These are phyloP conservation scores for Cyprinodon brontotheroides DNA, from an alignment of 2,113 vertebrate genomes.

Conservation along the genomic window DNA sequence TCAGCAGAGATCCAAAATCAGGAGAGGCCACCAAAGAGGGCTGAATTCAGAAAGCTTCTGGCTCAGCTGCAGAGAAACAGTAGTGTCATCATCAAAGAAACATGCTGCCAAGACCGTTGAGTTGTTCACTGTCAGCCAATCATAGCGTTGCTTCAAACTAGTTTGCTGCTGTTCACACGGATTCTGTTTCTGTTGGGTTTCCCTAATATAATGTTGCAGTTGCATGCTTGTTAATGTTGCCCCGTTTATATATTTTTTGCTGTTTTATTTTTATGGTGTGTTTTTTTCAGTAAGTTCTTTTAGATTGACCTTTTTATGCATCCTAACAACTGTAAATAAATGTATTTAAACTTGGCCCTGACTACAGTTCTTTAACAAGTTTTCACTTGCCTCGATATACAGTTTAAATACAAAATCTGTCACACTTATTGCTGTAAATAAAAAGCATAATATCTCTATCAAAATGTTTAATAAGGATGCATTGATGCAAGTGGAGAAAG, in stretches of 20 bases:
- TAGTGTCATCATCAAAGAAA: conserved; percentile 63
- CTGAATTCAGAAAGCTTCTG: conserved; percentile 55
- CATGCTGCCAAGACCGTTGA: neutral
- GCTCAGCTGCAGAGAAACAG: conserved; percentile 47
- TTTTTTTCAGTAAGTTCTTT: neutral
- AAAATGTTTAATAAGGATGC: no score
- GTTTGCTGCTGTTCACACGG: neutral
- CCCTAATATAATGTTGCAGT: neutral
- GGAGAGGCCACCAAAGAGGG: neutral
- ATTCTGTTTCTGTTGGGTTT: neutral
- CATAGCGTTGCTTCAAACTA: neutral
- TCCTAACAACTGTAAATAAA: conserved; percentile 18
- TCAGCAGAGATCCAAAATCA: accelerated
- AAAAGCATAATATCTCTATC: no score
- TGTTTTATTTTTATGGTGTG: neutral
- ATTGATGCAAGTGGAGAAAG: no score
- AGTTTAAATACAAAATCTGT: neutral
- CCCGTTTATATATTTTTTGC: no score
- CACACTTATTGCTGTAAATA: neutral
- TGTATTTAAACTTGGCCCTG: neutral
- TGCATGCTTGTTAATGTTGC: accelerated
- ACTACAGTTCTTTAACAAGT: neutral
- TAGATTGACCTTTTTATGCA: conserved; percentile 1
- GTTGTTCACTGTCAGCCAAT: neutral
- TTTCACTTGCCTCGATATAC: neutral